A percentile compares a stretch with the other conserved stretches of the same genome.
Evolutionary conservation across 2,888 invertebrate species (phyloP).

Genomic region (Chrysolina americana): DNA sequence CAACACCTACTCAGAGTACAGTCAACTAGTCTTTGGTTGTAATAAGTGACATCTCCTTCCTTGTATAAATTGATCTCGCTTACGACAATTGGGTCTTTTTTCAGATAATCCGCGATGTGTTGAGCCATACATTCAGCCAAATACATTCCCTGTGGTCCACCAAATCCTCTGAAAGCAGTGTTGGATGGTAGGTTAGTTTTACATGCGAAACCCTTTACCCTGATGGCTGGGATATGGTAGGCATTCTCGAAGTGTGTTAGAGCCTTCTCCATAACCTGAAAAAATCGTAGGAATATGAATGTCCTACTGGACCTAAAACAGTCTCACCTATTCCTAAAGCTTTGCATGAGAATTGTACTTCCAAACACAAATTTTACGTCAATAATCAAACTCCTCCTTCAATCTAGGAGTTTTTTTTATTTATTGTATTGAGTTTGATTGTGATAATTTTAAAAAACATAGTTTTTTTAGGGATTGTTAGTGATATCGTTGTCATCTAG

Average conservation of each 20-base stretch:
- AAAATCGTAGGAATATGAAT: not conserved
- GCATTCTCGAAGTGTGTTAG: conserved; percentile 89
- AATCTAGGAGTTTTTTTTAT: no score
- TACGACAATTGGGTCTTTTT: conserved; percentile 77
- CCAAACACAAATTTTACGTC: no score
- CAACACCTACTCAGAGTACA: conserved; percentile 85
- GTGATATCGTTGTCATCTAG: no score
- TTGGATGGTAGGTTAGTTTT: conserved; percentile 93
- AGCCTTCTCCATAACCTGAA: conserved; percentile 85
- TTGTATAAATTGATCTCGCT: conserved; percentile 83
- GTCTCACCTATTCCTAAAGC: no score
- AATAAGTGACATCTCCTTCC: conserved; percentile 85
- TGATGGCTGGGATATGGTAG: conserved; percentile 83
- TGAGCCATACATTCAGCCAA: conserved; percentile 84
- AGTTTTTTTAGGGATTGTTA: no score
- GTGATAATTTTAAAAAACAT: no score
- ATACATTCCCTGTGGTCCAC: conserved; percentile 93
- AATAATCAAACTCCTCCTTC: no score
- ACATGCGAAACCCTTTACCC: conserved; percentile 82
- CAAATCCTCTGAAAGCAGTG: conserved; percentile 95
- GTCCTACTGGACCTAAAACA: no score
- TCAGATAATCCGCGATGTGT: conserved; percentile 81
- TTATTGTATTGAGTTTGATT: no score
- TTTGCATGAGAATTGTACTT: no score
- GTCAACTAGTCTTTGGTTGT: conserved; percentile 79